Evolutionary conservation across 2,888 invertebrate species (phyloP), one percentile per base, ranked within the genome.

Genomic region (Drosophila nr. medialis): DNA sequence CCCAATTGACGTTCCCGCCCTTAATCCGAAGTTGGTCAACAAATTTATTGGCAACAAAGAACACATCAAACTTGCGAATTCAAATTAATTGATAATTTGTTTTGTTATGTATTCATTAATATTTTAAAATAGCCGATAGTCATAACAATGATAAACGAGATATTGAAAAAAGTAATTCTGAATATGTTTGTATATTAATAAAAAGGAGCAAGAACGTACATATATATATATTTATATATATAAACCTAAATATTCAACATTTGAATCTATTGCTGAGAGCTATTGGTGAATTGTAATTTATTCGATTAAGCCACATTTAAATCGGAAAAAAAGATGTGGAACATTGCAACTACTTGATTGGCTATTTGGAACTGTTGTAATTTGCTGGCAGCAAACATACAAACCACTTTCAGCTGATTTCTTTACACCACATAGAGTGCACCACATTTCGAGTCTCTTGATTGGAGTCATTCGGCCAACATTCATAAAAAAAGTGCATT

Each of bases 91-190:
- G 50, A 73, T 71, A 77, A 82, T 84, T 75, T 85, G 85, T 85
- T 83, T 84, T 86, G 89, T 86, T 89, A 89, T 89, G 74, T 85
- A 87, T 87, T 83, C 77, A 79, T 87, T 81, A 82, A 71, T 76
- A 71, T 84, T 72, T 75, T 82, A 74, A 68, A 66, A 53, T 86
- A 85, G 84, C 61, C 59, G 21, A 49, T 77, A 82, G 66, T 76
- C 80, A 73, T 48, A 68, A 56, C 51, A 54, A 63, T 64, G 60
- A 68, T 45, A 71, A 72, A 67, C 48, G 62, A 77, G 68, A 80
- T 60, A 69, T 66, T 65, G 62, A 67, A 67, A 63, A 51, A 48
- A 49, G 18, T 34, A 65, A 77, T 51, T 77, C 75, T 66, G 59
- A 67, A 73, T 76, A 87, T 82, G 73, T 86, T 80, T 86, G 89